Conservation (phyloP, 2,797 vertebrate genomes). For the Melanotaenia trifasciata region DNA sequence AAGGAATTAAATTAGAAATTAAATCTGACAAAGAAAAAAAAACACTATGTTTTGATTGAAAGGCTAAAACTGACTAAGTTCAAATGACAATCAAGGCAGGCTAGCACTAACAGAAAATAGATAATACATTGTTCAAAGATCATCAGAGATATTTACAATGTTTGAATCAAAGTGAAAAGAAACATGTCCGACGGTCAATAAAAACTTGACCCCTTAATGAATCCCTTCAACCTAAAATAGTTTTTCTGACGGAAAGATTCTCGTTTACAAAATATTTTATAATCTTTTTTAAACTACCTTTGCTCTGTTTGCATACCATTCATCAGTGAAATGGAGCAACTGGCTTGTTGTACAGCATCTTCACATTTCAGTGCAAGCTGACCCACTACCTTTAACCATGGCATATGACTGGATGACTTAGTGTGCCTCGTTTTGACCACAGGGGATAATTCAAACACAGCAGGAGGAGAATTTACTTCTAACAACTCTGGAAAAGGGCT, state of each 20-base stretch:
- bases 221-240: no score
- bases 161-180: background rate
- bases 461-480: slow-evolving; percentile 43
- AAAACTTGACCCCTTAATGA: no score
- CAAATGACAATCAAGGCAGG: background rate
- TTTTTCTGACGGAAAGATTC: background rate
- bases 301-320: background rate
- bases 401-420: slow-evolving; percentile 4
- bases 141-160: background rate
- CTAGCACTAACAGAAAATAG: background rate
- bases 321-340: background rate
- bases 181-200: no score
- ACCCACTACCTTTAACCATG: slow-evolving; percentile 16
- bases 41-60: background rate
- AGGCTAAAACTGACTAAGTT: background rate
- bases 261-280: background rate
- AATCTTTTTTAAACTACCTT: background rate
- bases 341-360: slow-evolving; percentile 20
- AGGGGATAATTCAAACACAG: slow-evolving; percentile 39
- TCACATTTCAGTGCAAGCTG: slow-evolving; percentile 19
- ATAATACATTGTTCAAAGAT: no score
- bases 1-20: background rate
- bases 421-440: slow-evolving; percentile 25
- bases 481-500: slow-evolving; percentile 42
- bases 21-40: background rate